Percentiles rank a stretch among this genome's conserved stretches.
Conservation (phyloP, 2,113 vertebrate genomes). For the Hippocampus barbouri region DNA sequence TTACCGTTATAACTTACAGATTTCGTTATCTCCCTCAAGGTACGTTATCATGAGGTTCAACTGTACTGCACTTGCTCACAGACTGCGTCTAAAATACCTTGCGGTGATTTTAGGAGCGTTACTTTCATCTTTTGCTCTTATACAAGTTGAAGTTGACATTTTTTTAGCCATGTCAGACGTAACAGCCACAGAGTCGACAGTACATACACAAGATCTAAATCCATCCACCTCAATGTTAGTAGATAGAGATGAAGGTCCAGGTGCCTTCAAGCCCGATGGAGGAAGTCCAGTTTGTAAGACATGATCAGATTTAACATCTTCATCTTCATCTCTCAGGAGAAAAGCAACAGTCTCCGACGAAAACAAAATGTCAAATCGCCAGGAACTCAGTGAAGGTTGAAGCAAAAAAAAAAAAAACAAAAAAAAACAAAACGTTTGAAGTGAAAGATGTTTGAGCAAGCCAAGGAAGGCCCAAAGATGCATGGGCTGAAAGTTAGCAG, state of each 20-base stretch:
- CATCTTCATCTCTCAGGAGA: neutral
- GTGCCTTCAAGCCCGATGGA: neutral
- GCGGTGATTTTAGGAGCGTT: neutral
- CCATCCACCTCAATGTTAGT: neutral
- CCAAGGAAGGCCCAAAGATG: neutral
- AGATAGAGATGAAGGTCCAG: neutral
- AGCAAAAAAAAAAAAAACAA: neutral
- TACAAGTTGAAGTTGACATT: neutral
- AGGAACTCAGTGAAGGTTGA: neutral
- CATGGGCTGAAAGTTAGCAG: slow-evolving; percentile 3
- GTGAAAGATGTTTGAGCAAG: neutral
- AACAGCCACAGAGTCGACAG: too few relatives aligned
- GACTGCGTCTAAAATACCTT: neutral
- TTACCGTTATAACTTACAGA: too few relatives aligned
- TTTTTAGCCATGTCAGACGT: neutral
- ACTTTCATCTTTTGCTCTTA: neutral
- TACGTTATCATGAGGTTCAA: too few relatives aligned
- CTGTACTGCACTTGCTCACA: neutral
- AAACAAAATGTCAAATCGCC: neutral
- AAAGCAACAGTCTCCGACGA: neutral
- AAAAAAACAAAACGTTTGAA: neutral
- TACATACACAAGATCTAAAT: neutral
- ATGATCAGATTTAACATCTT: neutral
- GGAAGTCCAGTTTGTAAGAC: neutral
- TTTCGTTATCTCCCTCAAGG: too few relatives aligned